Conservation (phyloP, 2,888 invertebrate species). For the Pammene fasciana region DNA sequence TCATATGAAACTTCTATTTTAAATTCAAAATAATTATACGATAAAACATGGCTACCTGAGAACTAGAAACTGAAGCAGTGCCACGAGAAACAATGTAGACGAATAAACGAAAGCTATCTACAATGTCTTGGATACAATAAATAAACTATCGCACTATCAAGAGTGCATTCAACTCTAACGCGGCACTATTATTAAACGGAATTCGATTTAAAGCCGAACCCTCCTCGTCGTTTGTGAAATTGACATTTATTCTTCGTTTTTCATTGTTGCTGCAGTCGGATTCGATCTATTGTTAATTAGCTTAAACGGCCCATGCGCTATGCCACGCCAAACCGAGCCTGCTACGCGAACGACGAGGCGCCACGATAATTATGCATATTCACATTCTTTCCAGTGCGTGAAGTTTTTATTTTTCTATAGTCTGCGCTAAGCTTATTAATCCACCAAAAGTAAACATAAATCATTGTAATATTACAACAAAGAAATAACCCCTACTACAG, state of each 20-base stretch:
- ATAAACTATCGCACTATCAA: conserved; percentile 78
- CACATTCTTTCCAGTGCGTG: background rate
- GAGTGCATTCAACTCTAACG: conserved; percentile 81
- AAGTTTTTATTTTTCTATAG: background rate
- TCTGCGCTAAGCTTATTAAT: background rate
- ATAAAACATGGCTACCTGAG: conserved; percentile 8
- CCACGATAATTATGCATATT: conserved; percentile 25
- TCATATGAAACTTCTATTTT: too few relatives aligned
- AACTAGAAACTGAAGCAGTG: conserved; percentile 17
- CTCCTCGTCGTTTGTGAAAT: conserved; percentile 83
- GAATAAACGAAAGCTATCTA: conserved; percentile 54
- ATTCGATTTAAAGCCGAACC: conserved; percentile 83
- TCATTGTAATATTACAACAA: background rate
- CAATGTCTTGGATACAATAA: conserved; percentile 63
- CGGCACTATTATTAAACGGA: conserved; percentile 82
- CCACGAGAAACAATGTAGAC: conserved; percentile 49
- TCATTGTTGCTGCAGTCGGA: conserved; percentile 80
- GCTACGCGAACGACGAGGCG: conserved; percentile 44
- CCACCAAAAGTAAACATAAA: background rate
- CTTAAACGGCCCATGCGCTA: conserved; percentile 78
- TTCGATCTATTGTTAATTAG: conserved; percentile 83
- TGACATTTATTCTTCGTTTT: conserved; percentile 84
- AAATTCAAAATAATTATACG: too few relatives aligned
- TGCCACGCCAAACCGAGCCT: conserved; percentile 62
- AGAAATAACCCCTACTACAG: background rate